Base-by-base conservation (phyloP, 2,113 vertebrate genomes). In the Gambusia affinis region DNA sequence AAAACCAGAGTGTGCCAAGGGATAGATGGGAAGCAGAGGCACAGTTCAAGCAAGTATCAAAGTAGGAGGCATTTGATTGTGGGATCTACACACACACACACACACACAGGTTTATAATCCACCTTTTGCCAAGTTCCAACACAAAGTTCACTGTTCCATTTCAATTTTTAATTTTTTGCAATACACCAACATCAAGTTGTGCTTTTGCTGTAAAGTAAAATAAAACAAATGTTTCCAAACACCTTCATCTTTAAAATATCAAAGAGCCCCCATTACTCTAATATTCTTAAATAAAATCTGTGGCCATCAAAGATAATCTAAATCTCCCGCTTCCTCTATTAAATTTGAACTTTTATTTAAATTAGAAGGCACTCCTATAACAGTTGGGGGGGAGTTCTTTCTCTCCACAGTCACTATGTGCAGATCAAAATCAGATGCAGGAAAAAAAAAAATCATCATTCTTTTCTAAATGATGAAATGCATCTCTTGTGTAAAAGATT, bases 1-100 rank as follows among this genome's bases (percentile, higher is more conserved):
- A 76, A 81, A 70, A 71, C 84, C 80, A 51, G 66, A 64, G n/a
- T 57, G 79, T 78, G 86, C 83, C 83, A 88, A 67, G 85, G 81
- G 86, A 91, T 70, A 54, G 64, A 81, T 76, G 74, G 76, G 70
- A 88, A 84, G 72, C 76, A 71, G 27, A 62, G 44, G 68, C 65
- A 77, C 37, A 68, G 77, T 72, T 72, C 3, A 10, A 79, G 79
- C 79, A 33, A 54, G 64, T 67, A 73, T 74, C 75, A 76, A 69
- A 57, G 67, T 35, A 64, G 29, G 78, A 80, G 64, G 82, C 27
- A 74, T 78, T 73, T 74, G 76, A 81, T 86, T 82, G 82, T 31
- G 44, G 77, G 69, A 85, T 83, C 72, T 75, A 27, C 27, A 61
- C 8, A 44, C 5, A 42, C 82, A 11, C 35, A 35, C 33, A 8